phyloP scores from a whole-genome alignment of 1,140 invertebrate genomes.

The Steinernema feltiae region DNA sequence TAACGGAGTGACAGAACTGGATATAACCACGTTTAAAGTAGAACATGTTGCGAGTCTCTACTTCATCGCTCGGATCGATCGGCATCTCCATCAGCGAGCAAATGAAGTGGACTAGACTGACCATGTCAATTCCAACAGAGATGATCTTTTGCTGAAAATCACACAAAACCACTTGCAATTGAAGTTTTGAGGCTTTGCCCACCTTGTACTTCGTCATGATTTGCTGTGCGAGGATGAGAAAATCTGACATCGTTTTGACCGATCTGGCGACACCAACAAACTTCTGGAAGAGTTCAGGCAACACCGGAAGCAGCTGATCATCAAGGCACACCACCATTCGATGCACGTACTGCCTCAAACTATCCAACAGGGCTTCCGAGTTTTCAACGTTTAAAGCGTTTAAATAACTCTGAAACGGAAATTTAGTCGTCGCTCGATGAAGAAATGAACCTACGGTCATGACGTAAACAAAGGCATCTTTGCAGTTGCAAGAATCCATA shows the following conservation, averaged over 20 bases:
- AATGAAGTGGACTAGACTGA: not conserved
- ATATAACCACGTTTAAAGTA: not conserved
- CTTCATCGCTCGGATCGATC: not conserved
- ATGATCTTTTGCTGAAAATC: conserved; percentile 8
- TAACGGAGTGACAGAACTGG: not conserved
- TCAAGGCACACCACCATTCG: conserved; percentile 31
- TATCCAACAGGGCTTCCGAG: conserved; percentile 22
- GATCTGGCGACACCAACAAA: conserved; percentile 20
- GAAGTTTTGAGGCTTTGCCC: no score
- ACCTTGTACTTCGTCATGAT: conserved; percentile 33
- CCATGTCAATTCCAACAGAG: not conserved
- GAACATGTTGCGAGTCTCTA: not conserved
- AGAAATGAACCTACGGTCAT: conserved; percentile 12
- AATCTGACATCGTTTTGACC: conserved; percentile 28
- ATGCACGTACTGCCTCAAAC: conserved; percentile 23
- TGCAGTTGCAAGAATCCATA: conserved; percentile 28
- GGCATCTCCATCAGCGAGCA: not conserved
- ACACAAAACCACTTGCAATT: no score
- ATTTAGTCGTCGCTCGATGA: not conserved
- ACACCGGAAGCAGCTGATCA: conserved; percentile 25
- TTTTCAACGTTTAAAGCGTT: conserved; percentile 18
- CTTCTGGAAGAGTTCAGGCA: conserved; percentile 27
- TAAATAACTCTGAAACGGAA: conserved; percentile 18
- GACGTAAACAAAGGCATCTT: conserved; percentile 22
- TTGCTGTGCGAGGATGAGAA: conserved; percentile 31